Percentiles rank a stretch among this genome's conserved stretches.
Evolutionary conservation across 2,888 invertebrate genomes (phyloP).

Genomic region (Gasteruption jaculator): DNA sequence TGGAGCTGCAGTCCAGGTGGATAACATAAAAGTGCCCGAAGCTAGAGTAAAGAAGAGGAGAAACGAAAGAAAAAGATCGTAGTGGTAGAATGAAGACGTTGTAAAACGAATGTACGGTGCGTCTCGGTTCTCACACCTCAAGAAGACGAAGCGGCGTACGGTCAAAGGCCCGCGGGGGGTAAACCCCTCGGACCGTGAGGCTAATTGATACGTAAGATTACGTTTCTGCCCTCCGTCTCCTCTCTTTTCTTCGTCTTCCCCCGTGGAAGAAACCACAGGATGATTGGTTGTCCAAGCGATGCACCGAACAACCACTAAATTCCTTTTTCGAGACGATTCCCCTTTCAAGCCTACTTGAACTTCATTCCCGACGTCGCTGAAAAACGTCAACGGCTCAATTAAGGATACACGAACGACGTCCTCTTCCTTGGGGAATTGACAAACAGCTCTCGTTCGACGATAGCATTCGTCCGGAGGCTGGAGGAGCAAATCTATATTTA

Average conservation of each 20-base stretch:
- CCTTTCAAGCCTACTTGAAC: too few relatives aligned
- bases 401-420: too few relatives aligned
- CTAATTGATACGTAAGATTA: slow-evolving; percentile 53
- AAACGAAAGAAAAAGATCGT: slow-evolving; percentile 21
- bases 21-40: too few relatives aligned
- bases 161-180: slow-evolving; percentile 53
- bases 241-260: slow-evolving; percentile 11
- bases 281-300: slow-evolving; percentile 42
- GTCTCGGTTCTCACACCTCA: slow-evolving; percentile 49
- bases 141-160: slow-evolving; percentile 45
- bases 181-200: slow-evolving; percentile 48
- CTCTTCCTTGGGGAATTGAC: too few relatives aligned
- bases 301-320: slow-evolving; percentile 44
- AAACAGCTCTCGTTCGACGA: too few relatives aligned
- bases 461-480: too few relatives aligned
- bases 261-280: slow-evolving; percentile 30
- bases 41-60: slow-evolving; percentile 10
- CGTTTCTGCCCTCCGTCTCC: slow-evolving; percentile 32
- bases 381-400: too few relatives aligned
- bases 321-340: slow-evolving; percentile 35
- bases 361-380: too few relatives aligned
- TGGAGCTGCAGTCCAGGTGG: too few relatives aligned
- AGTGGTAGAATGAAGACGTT: slow-evolving; percentile 49
- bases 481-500: too few relatives aligned
- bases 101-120: slow-evolving; percentile 40